phyloP scores from a whole-genome alignment of 2,113 vertebrate genomes.

The Progne subis region DNA sequence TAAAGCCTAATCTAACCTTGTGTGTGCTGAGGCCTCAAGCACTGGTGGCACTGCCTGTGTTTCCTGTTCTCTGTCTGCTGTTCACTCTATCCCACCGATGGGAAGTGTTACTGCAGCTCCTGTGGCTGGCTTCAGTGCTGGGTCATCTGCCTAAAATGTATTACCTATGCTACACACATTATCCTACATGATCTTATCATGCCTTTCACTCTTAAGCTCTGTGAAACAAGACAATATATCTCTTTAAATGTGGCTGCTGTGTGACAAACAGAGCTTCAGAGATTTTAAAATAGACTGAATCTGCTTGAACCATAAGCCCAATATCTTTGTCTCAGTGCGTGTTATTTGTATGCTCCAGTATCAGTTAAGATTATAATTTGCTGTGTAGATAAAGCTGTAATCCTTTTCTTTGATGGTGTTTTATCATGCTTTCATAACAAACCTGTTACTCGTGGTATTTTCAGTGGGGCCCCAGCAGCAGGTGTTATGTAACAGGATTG shows the following conservation, averaged over 20 bases:
- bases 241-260: not conserved
- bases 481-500: not conserved
- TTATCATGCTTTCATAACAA: not conserved
- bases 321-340: not conserved
- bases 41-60: not conserved
- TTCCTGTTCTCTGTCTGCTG: not conserved
- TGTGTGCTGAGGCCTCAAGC: not conserved
- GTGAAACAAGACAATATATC: not conserved
- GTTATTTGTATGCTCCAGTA: not conserved
- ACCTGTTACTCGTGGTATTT: fast-evolving
- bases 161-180: not conserved
- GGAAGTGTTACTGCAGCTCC: not conserved
- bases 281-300: not conserved
- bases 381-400: not conserved
- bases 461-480: not conserved
- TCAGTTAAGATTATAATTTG: not conserved
- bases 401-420: not conserved
- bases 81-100: not conserved
- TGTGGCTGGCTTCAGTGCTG: not conserved
- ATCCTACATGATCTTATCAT: not conserved
- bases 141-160: not conserved
- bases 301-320: not conserved
- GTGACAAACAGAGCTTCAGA: not conserved
- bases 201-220: not conserved
- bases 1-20: not conserved